Base-by-base conservation (phyloP, 1,140 invertebrate genomes). In the Drosophila mojavensis region DNA sequence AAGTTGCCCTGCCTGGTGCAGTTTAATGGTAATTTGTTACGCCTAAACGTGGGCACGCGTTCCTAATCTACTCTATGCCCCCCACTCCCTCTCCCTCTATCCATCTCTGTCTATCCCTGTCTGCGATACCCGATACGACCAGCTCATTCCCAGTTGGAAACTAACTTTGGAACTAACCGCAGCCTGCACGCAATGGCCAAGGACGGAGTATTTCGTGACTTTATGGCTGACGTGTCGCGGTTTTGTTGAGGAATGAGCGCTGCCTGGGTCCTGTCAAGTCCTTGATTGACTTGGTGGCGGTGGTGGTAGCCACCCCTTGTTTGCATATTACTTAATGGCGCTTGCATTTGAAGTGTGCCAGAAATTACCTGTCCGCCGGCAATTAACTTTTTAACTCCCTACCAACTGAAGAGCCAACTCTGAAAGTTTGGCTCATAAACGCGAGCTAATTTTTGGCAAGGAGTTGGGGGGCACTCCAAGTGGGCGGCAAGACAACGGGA, bases 1-100 rank as follows among this genome's bases (percentile, higher is more conserved):
- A 28, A n/a, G 26, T 47, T 28, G 9, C 45, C 56, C 17, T 48
- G 10, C 6, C 13, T 48, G 13, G 13, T 15, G 59, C 63, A 78
- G 78, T 76, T 85, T 90, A 90, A 90, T 85, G 72, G 86, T 82
- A 90, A 91, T 91, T 91, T 90, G 84, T 91, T 91, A 91, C 89
- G 89, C 89, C 89, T 91, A 91, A 91, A 91, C 79, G 89, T 85
- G 72, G 67, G 70, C 89, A 91, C 89, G 79, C 90, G 75, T 70
- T 53, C 66, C 70, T 80, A 78, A 84, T 66, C 74, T 64, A 4
- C 41, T 15, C 33, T 13, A 9, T 47, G 10, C 56, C 26, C 20
- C 20, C 13, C 15, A 5, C 24, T 13, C 20, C 9, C 64, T 17
- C 43, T 41, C 36, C 26, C 50, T 20, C 11, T 24, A 7, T 0